phyloP scores from a whole-genome alignment of 2,113 vertebrate genomes.

The Scolopax mira region DNA sequence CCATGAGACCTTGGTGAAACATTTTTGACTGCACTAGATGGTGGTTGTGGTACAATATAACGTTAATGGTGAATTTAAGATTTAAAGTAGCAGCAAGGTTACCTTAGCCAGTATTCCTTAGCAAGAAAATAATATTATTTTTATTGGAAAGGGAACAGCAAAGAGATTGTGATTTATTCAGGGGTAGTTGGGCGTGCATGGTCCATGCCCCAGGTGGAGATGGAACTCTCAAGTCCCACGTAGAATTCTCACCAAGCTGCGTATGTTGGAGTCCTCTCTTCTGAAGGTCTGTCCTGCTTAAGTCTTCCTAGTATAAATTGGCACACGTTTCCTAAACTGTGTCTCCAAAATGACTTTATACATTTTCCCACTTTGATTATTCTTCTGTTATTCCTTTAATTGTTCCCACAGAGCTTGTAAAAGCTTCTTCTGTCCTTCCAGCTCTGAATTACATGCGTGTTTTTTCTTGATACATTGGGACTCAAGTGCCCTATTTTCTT shows the following conservation, averaged over 20 bases:
- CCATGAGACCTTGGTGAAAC: neutral
- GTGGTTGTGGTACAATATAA: rapidly evolving
- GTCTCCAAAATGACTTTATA: neutral
- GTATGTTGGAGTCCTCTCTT: neutral
- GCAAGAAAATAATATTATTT: neutral
- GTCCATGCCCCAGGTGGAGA: neutral
- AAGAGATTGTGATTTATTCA: neutral
- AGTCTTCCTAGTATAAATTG: neutral
- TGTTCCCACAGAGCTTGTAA: neutral
- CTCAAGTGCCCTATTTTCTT: neutral
- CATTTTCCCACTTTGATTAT: neutral
- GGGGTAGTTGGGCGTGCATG: neutral
- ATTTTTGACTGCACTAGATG: neutral
- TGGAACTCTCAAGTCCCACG: rapidly evolving
- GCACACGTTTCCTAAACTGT: neutral
- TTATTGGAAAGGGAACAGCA: neutral
- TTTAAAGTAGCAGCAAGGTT: neutral
- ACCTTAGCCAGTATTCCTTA: neutral
- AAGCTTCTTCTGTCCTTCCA: neutral
- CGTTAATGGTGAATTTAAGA: neutral
- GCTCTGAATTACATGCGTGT: neutral
- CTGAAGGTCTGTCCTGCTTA: neutral
- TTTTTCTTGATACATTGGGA: neutral
- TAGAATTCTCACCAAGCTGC: neutral
- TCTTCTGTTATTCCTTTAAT: neutral